These are phyloP conservation scores for Trichechus manatus DNA, from an alignment of 2,113 vertebrate genomes.

Conservation along the genomic window DNA sequence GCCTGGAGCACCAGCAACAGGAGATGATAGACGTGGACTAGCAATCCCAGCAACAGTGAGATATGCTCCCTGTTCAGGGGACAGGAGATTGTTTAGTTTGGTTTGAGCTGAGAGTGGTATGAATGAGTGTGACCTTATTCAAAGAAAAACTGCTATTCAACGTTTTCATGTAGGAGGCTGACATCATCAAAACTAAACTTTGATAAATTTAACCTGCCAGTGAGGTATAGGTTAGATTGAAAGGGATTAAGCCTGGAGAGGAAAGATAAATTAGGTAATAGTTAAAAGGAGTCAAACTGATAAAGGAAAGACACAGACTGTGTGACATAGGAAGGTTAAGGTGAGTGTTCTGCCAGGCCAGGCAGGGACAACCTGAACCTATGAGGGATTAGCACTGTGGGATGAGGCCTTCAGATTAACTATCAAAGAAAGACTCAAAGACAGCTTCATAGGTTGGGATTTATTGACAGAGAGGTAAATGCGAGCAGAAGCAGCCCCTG, in stretches of 20 bases:
- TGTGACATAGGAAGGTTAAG: not conserved
- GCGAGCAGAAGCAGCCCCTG: too few species aligned
- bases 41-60: rapidly evolving
- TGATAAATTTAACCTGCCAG: not conserved
- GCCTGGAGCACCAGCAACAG: not conserved
- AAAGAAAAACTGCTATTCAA: not conserved
- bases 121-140: not conserved
- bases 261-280: not conserved
- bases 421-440: not conserved
- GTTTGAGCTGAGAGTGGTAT: not conserved
- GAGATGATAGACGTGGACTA: not conserved
- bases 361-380: not conserved
- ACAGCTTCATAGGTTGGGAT: not conserved
- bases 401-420: not conserved
- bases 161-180: not conserved
- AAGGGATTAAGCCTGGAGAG: not conserved
- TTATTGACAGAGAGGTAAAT: not conserved
- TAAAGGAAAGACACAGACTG: not conserved
- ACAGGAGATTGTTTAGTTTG: rapidly evolving
- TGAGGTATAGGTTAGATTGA: not conserved
- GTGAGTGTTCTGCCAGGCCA: not conserved
- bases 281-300: not conserved
- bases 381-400: not conserved
- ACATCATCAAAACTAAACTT: not conserved
- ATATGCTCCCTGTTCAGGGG: not conserved